These are phyloP conservation scores for Halcyon smyrnensis DNA, from an alignment of 2,797 vertebrate genomes.

Conservation along the genomic window DNA sequence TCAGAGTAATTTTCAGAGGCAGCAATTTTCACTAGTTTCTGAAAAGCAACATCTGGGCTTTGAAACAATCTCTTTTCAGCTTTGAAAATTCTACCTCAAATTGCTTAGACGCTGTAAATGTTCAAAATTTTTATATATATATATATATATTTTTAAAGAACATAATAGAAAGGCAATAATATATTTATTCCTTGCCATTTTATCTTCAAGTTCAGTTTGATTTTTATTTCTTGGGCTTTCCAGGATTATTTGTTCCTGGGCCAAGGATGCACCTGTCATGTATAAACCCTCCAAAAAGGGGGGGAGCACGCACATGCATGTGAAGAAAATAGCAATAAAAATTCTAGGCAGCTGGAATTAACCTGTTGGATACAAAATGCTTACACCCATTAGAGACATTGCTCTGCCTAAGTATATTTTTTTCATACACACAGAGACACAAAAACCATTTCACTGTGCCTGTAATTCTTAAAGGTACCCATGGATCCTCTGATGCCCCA, in stretches of 20 bases:
- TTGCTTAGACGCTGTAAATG: neutral
- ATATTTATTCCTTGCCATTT: conserved; percentile 13
- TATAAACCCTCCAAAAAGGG: neutral
- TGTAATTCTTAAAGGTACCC: neutral
- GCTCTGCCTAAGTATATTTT: neutral
- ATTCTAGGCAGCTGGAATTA: neutral
- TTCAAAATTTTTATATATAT: neutral
- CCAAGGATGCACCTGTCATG: conserved; percentile 38
- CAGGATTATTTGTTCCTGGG: conserved; percentile 29
- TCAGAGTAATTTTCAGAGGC: conserved; percentile 48
- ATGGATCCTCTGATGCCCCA: neutral
- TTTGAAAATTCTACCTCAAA: conserved; percentile 53
- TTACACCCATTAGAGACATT: neutral
- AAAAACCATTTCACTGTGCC: neutral
- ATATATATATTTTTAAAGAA: neutral
- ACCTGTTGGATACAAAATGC: neutral
- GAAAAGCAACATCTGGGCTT: conserved; percentile 63
- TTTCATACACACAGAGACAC: neutral
- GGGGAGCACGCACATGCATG: neutral
- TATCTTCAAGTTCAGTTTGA: conserved; percentile 1
- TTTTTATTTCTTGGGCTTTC: neutral
- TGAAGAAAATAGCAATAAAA: neutral
- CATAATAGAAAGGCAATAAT: conserved; percentile 23
- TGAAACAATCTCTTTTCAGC: conserved; percentile 52
- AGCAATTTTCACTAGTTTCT: conserved; percentile 52